A percentile compares a stretch with the other conserved stretches of the same genome.
Conservation (phyloP, 2,797 vertebrate species). For the Numenius phaeopus region DNA sequence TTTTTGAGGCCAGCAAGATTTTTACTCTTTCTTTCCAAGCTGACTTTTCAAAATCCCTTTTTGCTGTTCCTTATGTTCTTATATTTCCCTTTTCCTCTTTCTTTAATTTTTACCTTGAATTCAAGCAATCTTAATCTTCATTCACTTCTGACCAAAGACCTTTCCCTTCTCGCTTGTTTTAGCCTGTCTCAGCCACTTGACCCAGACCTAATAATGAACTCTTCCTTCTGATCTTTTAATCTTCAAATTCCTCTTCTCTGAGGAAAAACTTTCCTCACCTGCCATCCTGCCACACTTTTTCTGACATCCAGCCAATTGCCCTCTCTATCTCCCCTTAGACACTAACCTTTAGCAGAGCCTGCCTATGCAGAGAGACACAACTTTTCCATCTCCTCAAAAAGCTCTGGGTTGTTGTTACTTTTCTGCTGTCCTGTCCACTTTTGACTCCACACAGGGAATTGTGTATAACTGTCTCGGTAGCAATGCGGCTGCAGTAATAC, state of each 20-base stretch:
- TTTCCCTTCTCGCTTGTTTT: background rate
- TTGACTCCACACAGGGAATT: background rate
- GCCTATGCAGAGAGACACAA: background rate
- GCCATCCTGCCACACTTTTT: background rate
- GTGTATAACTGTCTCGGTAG: background rate
- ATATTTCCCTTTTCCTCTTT: background rate
- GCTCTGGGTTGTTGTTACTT: background rate
- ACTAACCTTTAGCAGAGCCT: background rate
- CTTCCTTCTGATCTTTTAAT: slow-evolving; percentile 22
- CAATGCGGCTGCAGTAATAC: background rate
- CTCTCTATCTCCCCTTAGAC: background rate
- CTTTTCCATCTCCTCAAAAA: background rate
- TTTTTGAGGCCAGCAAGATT: background rate
- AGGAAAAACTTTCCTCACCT: background rate
- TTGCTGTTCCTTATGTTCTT: background rate
- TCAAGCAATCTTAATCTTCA: background rate
- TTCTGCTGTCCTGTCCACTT: background rate
- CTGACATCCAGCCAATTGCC: background rate
- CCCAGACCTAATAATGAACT: background rate
- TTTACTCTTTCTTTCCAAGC: background rate
- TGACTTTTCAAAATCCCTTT: background rate
- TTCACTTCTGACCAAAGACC: background rate
- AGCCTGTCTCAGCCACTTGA: background rate
- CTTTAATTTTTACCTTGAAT: background rate
- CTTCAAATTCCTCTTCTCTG: background rate